Conservation (phyloP, 2,888 invertebrate genomes). For the Rugalucina vietnamica region DNA sequence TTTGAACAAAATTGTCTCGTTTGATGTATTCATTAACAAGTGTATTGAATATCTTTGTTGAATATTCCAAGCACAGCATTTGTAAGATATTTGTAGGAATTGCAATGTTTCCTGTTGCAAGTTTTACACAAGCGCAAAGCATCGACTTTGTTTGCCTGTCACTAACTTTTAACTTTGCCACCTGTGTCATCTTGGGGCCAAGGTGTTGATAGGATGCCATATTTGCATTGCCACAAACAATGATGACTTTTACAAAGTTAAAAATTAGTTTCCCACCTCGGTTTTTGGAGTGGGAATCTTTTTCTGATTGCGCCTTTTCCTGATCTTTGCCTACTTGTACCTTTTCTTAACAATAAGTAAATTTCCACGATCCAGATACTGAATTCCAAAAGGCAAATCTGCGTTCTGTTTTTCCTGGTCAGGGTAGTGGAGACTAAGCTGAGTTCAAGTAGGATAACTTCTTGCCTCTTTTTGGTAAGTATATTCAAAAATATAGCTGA, state of each 20-base stretch:
- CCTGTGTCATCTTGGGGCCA: background rate
- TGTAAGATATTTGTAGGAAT: background rate
- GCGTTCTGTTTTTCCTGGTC: background rate
- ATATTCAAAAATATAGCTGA: background rate
- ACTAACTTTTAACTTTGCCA: background rate
- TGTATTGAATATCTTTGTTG: background rate
- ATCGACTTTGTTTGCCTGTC: background rate
- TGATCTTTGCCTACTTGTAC: too few species aligned
- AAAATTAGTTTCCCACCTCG: too few species aligned
- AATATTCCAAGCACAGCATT: background rate
- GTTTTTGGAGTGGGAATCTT: too few species aligned
- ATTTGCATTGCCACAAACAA: background rate
- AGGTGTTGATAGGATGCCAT: background rate
- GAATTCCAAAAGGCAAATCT: background rate
- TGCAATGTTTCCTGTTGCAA: background rate
- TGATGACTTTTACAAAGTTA: constrained; percentile 1
- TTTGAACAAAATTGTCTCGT: background rate
- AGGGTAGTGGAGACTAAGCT: background rate
- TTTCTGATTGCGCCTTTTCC: too few species aligned
- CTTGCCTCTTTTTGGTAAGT: background rate
- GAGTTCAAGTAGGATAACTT: background rate
- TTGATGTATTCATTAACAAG: background rate
- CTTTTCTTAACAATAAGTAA: background rate
- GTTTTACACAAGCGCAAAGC: background rate
- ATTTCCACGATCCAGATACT: background rate